A percentile compares a stretch with the other conserved stretches of the same genome.
phyloP scores from a whole-genome alignment of 2,888 invertebrate species.

The Lithophane semibrunnea region DNA sequence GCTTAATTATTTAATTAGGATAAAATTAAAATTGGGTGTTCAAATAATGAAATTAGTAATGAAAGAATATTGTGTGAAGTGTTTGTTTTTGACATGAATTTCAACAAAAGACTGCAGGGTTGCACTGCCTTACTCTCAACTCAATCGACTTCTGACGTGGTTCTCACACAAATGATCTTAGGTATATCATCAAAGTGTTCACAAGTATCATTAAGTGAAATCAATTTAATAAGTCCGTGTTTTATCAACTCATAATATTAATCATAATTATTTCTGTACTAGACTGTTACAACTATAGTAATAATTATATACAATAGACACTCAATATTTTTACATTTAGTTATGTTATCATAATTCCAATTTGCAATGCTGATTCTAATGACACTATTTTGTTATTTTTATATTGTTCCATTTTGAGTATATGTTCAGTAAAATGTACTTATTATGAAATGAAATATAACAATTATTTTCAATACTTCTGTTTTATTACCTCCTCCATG shows the following conservation, averaged over 20 bases:
- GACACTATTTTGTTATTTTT: slow-evolving; percentile 80
- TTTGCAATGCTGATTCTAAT: slow-evolving; percentile 60
- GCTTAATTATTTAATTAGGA: slow-evolving; percentile 69
- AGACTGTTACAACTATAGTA: slow-evolving; percentile 64
- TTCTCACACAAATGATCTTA: slow-evolving; percentile 54
- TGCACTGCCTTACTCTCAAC: slow-evolving; percentile 70
- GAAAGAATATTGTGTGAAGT: slow-evolving; percentile 50
- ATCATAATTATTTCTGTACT: slow-evolving; percentile 46
- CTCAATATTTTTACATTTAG: slow-evolving; percentile 65
- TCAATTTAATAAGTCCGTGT: slow-evolving; percentile 48
- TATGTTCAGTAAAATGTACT: slow-evolving; percentile 83
- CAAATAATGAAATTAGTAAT: slow-evolving; percentile 47
- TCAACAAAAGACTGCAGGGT: slow-evolving; percentile 74
- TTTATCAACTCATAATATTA: slow-evolving; percentile 51
- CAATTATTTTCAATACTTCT: slow-evolving; percentile 80
- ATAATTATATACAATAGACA: slow-evolving; percentile 62
- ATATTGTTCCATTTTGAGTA: slow-evolving; percentile 77
- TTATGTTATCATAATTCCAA: slow-evolving; percentile 60
- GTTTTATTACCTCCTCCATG: slow-evolving; percentile 66
- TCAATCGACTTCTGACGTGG: slow-evolving; percentile 59
- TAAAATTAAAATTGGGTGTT: slow-evolving; percentile 54
- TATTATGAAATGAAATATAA: slow-evolving; percentile 85
- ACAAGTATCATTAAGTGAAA: slow-evolving; percentile 60
- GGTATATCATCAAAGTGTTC: slow-evolving; percentile 59
- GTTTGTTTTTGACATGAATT: slow-evolving; percentile 61